Evolutionary conservation across 2,888 invertebrate genomes (phyloP).

Genomic region (Lithophane leautieri): DNA sequence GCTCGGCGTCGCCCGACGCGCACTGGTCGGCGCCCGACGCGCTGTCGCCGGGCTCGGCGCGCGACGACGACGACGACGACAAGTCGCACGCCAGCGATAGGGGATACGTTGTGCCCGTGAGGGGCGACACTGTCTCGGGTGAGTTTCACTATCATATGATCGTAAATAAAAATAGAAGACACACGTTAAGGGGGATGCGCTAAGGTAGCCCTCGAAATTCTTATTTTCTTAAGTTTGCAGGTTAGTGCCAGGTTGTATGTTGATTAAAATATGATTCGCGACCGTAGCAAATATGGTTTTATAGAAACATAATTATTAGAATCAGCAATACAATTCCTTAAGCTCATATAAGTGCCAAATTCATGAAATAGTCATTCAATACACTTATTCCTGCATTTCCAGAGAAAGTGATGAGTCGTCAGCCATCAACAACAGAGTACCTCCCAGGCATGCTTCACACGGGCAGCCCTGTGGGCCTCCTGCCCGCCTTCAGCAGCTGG

Average conservation of each 20-base stretch:
- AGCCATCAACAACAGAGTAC: constrained; percentile 97
- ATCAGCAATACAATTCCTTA: too few relatives aligned
- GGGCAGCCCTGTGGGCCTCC: constrained; percentile 93
- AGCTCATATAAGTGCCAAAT: too few relatives aligned
- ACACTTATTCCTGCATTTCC: constrained; percentile 54
- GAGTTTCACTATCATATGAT: constrained; percentile 13
- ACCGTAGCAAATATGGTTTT: too few relatives aligned
- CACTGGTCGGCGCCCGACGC: constrained; percentile 84
- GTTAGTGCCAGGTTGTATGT: too few relatives aligned
- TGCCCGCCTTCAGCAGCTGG: constrained; percentile 98
- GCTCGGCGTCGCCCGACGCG: constrained; percentile 75
- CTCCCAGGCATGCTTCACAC: constrained; percentile 97
- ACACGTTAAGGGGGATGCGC: too few relatives aligned
- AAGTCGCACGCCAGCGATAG: constrained; percentile 68
- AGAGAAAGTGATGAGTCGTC: constrained; percentile 91
- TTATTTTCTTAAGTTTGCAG: too few relatives aligned
- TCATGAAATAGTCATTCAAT: too few relatives aligned
- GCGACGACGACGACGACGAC: constrained; percentile 77
- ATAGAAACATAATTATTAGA: too few relatives aligned
- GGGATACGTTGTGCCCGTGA: constrained; percentile 77
- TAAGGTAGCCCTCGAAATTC: too few relatives aligned
- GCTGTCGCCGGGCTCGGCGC: constrained; percentile 83
- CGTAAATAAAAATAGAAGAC: not conserved
- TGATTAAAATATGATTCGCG: too few relatives aligned
- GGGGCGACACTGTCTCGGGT: constrained; percentile 74